Conservation (phyloP, 1,140 invertebrate species). For the Luehdorfia chinensis region DNA sequence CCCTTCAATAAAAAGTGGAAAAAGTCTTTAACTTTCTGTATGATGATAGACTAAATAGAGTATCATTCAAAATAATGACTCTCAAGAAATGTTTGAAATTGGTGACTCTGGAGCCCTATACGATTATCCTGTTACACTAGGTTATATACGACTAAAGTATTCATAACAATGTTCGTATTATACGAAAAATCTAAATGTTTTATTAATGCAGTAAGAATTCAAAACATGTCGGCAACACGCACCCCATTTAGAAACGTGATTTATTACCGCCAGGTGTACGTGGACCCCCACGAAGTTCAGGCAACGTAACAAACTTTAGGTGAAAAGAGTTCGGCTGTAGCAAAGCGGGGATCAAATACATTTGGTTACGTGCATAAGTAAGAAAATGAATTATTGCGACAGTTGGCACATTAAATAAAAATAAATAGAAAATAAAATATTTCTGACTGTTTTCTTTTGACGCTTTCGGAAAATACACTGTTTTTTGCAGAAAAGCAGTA, state of each 20-base stretch:
- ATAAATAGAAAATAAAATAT: constrained; percentile 1
- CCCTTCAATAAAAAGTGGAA: too few species aligned
- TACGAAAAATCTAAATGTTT: constrained; percentile 3
- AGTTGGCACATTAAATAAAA: background rate
- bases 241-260: background rate
- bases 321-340: constrained; percentile 3
- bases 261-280: constrained; percentile 2
- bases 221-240: background rate
- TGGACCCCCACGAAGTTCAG: background rate
- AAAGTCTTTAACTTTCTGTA: too few species aligned
- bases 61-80: background rate
- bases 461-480: too few species aligned
- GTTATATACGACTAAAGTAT: background rate
- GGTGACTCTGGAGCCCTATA: too few species aligned
- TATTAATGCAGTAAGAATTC: background rate
- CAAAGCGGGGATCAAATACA: background rate
- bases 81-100: background rate
- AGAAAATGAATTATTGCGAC: constrained; percentile 7
- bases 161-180: constrained; percentile 1
- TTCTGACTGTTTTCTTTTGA: background rate
- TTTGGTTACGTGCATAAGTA: background rate
- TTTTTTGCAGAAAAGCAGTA: background rate
- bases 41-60: background rate
- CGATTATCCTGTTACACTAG: too few species aligned
- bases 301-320: background rate